Conservation (phyloP, 2,888 invertebrate genomes). For the Rapana venosa region DNA sequence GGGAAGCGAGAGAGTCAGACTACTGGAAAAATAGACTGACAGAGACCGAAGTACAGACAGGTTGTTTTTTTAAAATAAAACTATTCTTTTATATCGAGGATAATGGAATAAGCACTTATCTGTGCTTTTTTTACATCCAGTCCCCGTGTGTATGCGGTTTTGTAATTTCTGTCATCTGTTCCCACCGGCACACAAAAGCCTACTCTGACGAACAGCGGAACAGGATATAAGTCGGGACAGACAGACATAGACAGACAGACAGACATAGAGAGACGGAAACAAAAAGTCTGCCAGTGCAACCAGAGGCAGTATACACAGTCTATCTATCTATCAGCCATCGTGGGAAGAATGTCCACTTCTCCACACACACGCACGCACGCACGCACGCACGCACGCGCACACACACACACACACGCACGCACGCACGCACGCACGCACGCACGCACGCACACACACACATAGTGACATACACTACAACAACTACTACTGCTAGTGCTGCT, state of each 20-base stretch:
- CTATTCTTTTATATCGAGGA: too few relatives aligned
- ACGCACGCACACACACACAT: neutral
- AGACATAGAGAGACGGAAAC: neutral
- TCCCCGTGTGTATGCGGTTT: too few relatives aligned
- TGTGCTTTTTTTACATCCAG: too few relatives aligned
- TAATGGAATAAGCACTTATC: neutral
- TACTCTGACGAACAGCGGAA: neutral
- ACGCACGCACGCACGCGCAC: neutral
- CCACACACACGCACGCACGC: constrained; percentile 9
- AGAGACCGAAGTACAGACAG: too few relatives aligned
- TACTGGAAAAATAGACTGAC: neutral
- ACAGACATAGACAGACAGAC: neutral
- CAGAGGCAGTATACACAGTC: neutral
- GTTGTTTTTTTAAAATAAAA: too few relatives aligned
- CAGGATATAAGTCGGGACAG: neutral
- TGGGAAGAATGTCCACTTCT: neutral
- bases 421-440: neutral
- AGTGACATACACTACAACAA: too few relatives aligned
- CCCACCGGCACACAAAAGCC: neutral
- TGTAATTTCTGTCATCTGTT: neutral
- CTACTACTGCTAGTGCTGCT: too few relatives aligned
- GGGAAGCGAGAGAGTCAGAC: too few relatives aligned
- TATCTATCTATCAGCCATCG: neutral
- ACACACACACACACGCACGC: neutral
- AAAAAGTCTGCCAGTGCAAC: neutral